Conservation (phyloP, 2,797 vertebrate genomes). For the Xenentodon cancila region DNA sequence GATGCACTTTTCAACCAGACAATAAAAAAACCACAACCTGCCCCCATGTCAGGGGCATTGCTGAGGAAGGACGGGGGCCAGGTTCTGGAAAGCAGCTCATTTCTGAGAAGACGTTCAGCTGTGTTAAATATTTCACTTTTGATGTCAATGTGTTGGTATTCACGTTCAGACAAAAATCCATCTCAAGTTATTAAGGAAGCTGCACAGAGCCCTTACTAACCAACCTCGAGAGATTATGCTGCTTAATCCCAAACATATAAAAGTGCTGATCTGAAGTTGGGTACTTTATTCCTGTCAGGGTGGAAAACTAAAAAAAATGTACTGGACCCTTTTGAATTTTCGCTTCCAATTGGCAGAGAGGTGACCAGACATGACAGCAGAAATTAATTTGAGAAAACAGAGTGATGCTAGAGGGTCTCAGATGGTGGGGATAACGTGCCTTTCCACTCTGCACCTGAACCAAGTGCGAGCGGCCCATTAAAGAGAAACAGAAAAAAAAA, state of each 20-base stretch:
- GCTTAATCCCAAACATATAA: not conserved
- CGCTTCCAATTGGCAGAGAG: constrained; percentile 3
- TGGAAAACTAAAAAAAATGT: constrained; percentile 2
- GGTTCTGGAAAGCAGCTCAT: too few species aligned
- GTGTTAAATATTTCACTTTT: too few species aligned
- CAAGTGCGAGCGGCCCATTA: constrained; percentile 10
- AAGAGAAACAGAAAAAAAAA: too few species aligned
- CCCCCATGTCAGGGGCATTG: too few species aligned
- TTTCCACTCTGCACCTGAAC: constrained; percentile 28
- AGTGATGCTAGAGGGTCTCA: constrained; percentile 16
- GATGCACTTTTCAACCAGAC: too few species aligned
- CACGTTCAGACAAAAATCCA: too few species aligned
- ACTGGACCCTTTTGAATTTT: constrained; percentile 15
- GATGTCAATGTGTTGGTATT: too few species aligned
- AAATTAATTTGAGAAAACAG: constrained; percentile 22
- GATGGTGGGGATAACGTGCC: not conserved
- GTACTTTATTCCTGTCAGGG: not conserved
- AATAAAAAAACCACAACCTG: too few species aligned
- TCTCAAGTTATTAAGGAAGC: not conserved
- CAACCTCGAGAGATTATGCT: not conserved
- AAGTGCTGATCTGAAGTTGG: not conserved
- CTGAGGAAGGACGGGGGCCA: too few species aligned
- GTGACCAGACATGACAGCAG: constrained; percentile 13
- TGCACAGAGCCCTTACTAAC: not conserved
- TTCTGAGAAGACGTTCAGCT: too few species aligned